Evolutionary conservation across 2,797 vertebrate species (phyloP).

Genomic region (Ammospiza maritima): DNA sequence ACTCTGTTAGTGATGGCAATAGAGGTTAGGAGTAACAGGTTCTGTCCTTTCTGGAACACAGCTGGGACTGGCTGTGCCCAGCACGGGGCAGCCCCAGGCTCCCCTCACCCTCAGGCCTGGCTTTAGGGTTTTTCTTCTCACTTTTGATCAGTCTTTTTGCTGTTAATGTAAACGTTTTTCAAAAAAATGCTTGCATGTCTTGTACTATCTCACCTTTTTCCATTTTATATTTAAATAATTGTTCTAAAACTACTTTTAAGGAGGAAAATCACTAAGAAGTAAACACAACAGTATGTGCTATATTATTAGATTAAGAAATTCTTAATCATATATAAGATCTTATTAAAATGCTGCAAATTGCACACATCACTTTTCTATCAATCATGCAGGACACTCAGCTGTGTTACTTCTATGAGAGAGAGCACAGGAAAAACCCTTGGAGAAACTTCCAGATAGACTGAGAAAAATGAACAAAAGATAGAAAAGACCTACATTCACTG

Average conservation of each 20-base stretch:
- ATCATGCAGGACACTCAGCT: neutral
- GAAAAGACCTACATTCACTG: neutral
- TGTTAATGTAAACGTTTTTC: neutral
- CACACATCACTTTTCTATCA: neutral
- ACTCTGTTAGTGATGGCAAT: neutral
- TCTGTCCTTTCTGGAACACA: neutral
- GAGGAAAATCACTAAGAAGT: neutral
- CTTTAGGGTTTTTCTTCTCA: neutral
- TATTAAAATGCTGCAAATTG: neutral
- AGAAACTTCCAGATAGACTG: neutral
- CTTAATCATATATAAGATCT: neutral
- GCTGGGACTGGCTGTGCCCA: neutral
- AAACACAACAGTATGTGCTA: neutral
- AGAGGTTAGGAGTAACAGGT: neutral
- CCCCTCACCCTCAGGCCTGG: neutral
- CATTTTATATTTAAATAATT: neutral
- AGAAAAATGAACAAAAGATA: neutral
- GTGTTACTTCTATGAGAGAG: neutral
- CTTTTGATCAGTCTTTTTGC: neutral
- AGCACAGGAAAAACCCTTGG: neutral
- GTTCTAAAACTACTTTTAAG: neutral
- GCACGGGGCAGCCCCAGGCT: accelerated
- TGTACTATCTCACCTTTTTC: neutral
- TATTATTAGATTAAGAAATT: neutral
- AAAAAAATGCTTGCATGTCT: neutral